Base-by-base conservation (phyloP, 1,140 invertebrate species). In the Saxidomus purpurata region DNA sequence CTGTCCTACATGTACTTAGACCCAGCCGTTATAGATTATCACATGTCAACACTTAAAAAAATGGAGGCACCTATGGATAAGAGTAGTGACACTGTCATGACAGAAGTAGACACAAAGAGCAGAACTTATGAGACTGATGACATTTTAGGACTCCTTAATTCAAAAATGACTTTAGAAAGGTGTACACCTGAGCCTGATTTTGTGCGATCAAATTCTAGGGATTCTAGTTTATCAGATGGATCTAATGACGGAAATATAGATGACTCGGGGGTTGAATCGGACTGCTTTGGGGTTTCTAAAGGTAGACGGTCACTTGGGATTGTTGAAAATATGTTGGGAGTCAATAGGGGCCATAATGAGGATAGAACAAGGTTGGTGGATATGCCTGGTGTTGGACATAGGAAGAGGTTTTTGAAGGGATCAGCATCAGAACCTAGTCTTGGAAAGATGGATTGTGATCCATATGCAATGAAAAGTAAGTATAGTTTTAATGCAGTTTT, bases 201-300 rank as follows among this genome's bases (percentile, higher is more conserved):
- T 85, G 28, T 34, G 15, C 74, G 83, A 55, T 85, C 83, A 22
- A 47, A 76, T 22, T 85, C 83, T 1, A 4, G 25, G n/a, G 83
- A 71, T 8, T 85, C 83, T 28, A 82, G 36, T 34, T 36, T 36
- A n/a, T 82, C 80, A 36, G 61, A 49, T 22, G 59, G 31, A 40
- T 84, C 40, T 19, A 84, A 47, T 74, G 67, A 85, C 8, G 83
- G 83, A 22, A 47, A 76, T 40, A 55, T 76, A 71, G 83, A 43
- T 55, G 83, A 85, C 55, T 85, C 83, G 34, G 83, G 83, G 4
- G 67, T 85, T 3, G 83, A 85, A 28, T 74, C 83, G 38, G 83
- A 85, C 52, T 74, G n/a, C 36, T 36, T 74, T n/a, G n/a, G 83
- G 25, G 34, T 36, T n/a, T 9, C 59, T 2, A 63, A 28, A 28